These are phyloP conservation scores for Corapipo altera DNA, from an alignment of 2,113 vertebrate species.

Conservation along the genomic window DNA sequence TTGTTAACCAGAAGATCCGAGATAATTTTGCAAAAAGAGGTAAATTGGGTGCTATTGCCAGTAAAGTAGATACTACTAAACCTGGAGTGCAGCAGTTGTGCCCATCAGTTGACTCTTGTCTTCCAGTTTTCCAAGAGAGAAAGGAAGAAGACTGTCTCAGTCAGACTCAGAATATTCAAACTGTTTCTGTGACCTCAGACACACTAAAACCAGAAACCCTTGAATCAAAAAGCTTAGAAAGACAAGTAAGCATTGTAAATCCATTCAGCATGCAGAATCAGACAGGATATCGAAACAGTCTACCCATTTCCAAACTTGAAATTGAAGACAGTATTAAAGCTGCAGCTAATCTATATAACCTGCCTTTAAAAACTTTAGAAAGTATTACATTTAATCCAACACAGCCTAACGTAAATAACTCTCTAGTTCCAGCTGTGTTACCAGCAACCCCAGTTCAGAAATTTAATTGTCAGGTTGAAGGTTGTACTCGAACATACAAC, in stretches of 20 bases:
- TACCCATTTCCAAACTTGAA: slow-evolving; percentile 73
- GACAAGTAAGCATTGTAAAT: slow-evolving; percentile 67
- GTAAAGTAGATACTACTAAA: slow-evolving; percentile 18
- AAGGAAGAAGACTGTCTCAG: slow-evolving; percentile 58
- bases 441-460: slow-evolving; percentile 74
- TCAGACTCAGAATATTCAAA: slow-evolving; percentile 54
- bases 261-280: slow-evolving; percentile 69
- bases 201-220: slow-evolving; percentile 65
- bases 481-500: slow-evolving; percentile 88
- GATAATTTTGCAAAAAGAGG: slow-evolving; percentile 67
- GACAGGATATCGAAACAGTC: slow-evolving; percentile 59
- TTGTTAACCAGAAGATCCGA: slow-evolving; percentile 67
- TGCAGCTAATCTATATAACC: slow-evolving; percentile 67
- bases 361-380: slow-evolving; percentile 79
- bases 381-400: slow-evolving; percentile 67
- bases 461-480: slow-evolving; percentile 86
- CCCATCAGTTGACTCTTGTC: slow-evolving; percentile 55
- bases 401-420: slow-evolving; percentile 54
- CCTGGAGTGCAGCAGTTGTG: slow-evolving; percentile 38
- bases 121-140: slow-evolving; percentile 69
- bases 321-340: slow-evolving; percentile 72
- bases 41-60: slow-evolving; percentile 34
- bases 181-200: slow-evolving; percentile 65
- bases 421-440: slow-evolving; percentile 63
- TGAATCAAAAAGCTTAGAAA: slow-evolving; percentile 71